Base-by-base conservation (phyloP, 53 echinoderm and acorn worm species). In the Arbacia lixula region DNA sequence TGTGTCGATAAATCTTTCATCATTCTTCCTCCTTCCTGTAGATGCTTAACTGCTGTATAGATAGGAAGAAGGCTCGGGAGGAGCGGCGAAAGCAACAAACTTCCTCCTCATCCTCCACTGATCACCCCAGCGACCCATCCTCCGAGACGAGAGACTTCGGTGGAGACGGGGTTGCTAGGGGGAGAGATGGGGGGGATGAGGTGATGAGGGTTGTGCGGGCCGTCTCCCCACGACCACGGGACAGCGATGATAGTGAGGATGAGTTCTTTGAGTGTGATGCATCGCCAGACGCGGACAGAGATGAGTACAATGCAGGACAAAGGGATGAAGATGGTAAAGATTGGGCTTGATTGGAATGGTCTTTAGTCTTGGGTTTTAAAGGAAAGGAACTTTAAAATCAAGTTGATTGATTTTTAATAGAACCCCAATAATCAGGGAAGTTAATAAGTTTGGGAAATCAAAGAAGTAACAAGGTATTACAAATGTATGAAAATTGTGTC, bases 1-100 rank as follows among this genome's bases (percentile, higher is more conserved):
- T n/a, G n/a, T n/a, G n/a, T n/a, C n/a, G n/a, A n/a, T n/a, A n/a
- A n/a, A n/a, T n/a, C n/a, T n/a, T n/a, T n/a, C n/a, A n/a, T n/a
- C n/a, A n/a, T n/a, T n/a, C n/a, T n/a, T n/a, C 62, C 19, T 69
- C 24, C 29, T 69, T 25, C 26, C 16, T 43, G 16, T 46, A 99
- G 99, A 99, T 99, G 99, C 82, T 99, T 1, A 99, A 99, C 72
- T 99, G 95, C 66, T 99, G 99, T 65, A 99, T 99, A 12, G 89
- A 85, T 0, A 83, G 99, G 62, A 99, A 95, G 78, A 99, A 92
- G 68, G 95, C 95, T 30, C 84, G 99, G 20, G 99, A 99, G 36
- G 95, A 89, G 17, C 78, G 92, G 28, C 93, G 84, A 61, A 86
- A 61, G 20, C 41, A 61, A 27, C 68, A 56, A 72, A 41, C 37